Percentiles rank a stretch among this genome's conserved stretches.
Conservation (phyloP, 2,888 invertebrate species). For the Leptopilina syphax region DNA sequence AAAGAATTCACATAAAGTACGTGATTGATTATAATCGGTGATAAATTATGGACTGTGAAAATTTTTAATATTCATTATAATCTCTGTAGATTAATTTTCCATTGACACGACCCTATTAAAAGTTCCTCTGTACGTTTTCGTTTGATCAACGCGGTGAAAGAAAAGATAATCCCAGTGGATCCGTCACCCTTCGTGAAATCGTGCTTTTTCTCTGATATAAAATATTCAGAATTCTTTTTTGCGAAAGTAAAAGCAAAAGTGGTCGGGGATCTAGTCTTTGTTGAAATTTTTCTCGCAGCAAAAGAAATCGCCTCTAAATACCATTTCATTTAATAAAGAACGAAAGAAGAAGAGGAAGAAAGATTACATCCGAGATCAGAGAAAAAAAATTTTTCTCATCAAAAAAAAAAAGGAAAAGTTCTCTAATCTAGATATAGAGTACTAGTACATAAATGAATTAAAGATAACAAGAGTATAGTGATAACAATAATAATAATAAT, state of each 20-base stretch:
- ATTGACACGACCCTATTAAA: constrained; percentile 28
- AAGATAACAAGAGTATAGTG: no score
- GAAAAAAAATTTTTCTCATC: neutral
- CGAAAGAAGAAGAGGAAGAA: neutral
- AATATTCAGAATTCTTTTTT: constrained; percentile 27
- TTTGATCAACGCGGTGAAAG: constrained; percentile 31
- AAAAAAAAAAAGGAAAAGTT: constrained; percentile 5
- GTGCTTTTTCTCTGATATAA: constrained; percentile 13
- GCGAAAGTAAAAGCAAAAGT: neutral
- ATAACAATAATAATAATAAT: neutral
- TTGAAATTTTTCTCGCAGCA: constrained; percentile 5
- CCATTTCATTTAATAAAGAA: constrained; percentile 12
- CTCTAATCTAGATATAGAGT: neutral
- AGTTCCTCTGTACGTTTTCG: constrained; percentile 17
- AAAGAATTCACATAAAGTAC: no score
- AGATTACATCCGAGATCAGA: no score
- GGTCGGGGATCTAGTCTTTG: constrained; percentile 4
- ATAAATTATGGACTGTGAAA: neutral
- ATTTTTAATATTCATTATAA: neutral
- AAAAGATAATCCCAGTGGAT: neutral
- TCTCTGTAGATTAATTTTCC: neutral
- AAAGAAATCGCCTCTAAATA: constrained; percentile 1
- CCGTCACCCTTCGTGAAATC: neutral
- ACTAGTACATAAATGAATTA: no score
- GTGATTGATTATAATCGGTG: neutral